phyloP scores from a whole-genome alignment of 2,797 vertebrate species.

The Rhabdomys pumilio region DNA sequence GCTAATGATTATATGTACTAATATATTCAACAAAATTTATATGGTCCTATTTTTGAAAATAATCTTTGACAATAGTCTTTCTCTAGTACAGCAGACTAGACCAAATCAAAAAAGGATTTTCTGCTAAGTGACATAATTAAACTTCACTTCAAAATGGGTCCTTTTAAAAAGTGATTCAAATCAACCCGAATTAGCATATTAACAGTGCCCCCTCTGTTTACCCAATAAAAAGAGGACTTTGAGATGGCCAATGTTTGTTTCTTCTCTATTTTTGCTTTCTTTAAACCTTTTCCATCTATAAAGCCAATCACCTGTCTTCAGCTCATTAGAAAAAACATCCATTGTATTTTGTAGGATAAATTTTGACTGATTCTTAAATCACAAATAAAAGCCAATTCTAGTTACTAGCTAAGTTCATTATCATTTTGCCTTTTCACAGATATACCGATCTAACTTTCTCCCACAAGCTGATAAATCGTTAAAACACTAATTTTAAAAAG shows the following conservation, averaged over 20 bases:
- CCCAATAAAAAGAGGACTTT: background rate
- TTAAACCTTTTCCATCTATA: background rate
- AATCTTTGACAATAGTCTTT: background rate
- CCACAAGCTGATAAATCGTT: background rate
- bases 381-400: background rate
- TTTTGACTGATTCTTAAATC: background rate
- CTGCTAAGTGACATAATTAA: background rate
- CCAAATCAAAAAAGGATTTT: background rate
- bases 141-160: background rate
- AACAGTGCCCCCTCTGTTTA: background rate
- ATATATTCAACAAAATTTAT: background rate
- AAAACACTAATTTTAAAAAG: background rate
- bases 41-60: background rate
- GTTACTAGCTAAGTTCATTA: background rate
- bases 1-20: slow-evolving; percentile 12
- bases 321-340: background rate
- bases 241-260: background rate
- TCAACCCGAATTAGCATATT: background rate
- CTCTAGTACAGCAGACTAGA: background rate
- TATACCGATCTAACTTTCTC: slow-evolving; percentile 11
- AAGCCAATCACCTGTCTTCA: background rate
- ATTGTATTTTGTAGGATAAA: background rate
- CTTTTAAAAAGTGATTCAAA: background rate
- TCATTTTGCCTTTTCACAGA: background rate
- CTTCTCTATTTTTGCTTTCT: background rate